Evolutionary conservation across 1,140 invertebrate species (phyloP), one percentile per base, ranked within the genome.

Genomic region (Platyura marginata): DNA sequence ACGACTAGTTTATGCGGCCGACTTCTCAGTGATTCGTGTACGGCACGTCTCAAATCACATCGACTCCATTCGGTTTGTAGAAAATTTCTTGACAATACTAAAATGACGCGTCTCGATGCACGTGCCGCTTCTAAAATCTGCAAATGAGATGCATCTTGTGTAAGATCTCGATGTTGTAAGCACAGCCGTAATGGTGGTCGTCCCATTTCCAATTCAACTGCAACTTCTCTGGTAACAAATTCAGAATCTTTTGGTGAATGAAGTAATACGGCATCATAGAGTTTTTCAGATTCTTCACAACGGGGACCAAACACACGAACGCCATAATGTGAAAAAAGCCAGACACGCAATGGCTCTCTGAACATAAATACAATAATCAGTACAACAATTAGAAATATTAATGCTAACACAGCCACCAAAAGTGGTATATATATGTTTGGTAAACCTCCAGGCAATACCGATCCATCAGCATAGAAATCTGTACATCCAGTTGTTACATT

Each of bases 241-340:
- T 88, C 77, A 50, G 90, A 83, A 62, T 95, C 90, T 61, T 90
- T 87, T 16, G 85, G 81, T 47, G 85, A 89, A 65, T 95, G 93
- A 41, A 87, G 83, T 6, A 95, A 74, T 58, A 91, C 91, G 4
- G 84, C 88, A 54, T 95, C 91, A 63, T 89, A 93, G 1, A 88
- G 65, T 52, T 89, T 89, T 55, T 89, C 82, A 13, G 76, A 72
- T 47, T 86, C 81, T 54, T 81, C 78, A 54, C 70, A 76, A 43
- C 51, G 67, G 52, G 44, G 65, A 37, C 66, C 76, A 47, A 80
- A 83, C 22, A 90, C 70, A 18, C 85, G 69, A 1, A 89, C 71
- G 3, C 86, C 86, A 62, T 89, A 91, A 45, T 81, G 78, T 2
- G 85, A 79, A 54, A 86, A 89, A 3, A 88, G 68, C 85, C 86